Evolutionary conservation across 2,113 vertebrate genomes (phyloP).

Genomic region (Eolophus roseicapilla): DNA sequence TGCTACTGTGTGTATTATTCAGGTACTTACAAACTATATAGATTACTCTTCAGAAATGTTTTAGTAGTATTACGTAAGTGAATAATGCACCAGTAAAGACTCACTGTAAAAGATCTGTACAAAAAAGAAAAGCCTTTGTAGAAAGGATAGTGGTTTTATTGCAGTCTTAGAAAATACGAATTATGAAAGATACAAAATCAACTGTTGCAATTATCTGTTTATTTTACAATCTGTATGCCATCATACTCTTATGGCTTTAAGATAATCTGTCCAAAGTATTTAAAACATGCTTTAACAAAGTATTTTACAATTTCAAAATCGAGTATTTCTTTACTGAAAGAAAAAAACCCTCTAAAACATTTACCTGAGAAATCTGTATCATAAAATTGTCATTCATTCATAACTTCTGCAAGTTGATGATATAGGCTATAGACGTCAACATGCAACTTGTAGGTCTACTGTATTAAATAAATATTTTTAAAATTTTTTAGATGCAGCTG

Average conservation of each 20-base stretch:
- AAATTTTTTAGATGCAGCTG: slow-evolving; percentile 47
- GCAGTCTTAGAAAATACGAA: slow-evolving; percentile 74
- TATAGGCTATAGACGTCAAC: slow-evolving; percentile 28
- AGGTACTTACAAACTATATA: not conserved
- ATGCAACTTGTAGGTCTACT: slow-evolving; percentile 56
- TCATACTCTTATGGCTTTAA: slow-evolving; percentile 70
- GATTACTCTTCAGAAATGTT: not conserved
- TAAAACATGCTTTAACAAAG: slow-evolving; percentile 77
- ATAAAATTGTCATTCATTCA: slow-evolving; percentile 49
- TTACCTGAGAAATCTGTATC: slow-evolving; percentile 78
- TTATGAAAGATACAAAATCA: slow-evolving; percentile 81
- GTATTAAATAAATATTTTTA: slow-evolving; percentile 40
- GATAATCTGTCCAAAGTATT: slow-evolving; percentile 67
- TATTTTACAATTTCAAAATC: slow-evolving; percentile 76
- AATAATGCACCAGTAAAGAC: not conserved
- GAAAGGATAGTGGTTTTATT: slow-evolving; percentile 79
- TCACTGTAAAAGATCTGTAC: slow-evolving; percentile 23
- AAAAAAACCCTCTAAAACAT: slow-evolving; percentile 47
- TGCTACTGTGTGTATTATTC: not conserved
- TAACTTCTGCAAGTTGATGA: slow-evolving; percentile 64
- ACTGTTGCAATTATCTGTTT: slow-evolving; percentile 65
- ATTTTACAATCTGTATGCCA: slow-evolving; percentile 76
- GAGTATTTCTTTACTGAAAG: slow-evolving; percentile 61
- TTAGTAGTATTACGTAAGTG: not conserved
- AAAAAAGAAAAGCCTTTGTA: slow-evolving; percentile 71